phyloP scores from a whole-genome alignment of 2,888 invertebrate species.

The Eupithecia inturbata region DNA sequence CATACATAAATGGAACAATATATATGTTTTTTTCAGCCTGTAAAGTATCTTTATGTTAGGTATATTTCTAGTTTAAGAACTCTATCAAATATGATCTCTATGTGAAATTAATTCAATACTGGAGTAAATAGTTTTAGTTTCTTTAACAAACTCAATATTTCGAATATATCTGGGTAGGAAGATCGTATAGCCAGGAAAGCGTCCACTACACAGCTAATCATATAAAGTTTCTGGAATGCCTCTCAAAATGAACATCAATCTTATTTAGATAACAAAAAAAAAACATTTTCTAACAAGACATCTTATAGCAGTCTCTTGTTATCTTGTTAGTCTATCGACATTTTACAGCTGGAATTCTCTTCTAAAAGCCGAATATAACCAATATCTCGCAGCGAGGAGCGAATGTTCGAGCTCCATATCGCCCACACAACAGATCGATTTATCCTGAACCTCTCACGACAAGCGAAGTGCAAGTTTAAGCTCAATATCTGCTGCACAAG shows the following conservation, averaged over 20 bases:
- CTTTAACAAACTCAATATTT: not conserved
- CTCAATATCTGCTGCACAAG: slow-evolving; percentile 36
- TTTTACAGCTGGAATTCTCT: not conserved
- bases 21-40: not conserved
- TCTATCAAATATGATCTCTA: not conserved
- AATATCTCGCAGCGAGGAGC: not conserved
- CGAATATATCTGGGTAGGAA: not conserved
- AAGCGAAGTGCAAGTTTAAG: slow-evolving; percentile 32
- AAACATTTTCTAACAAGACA: not conserved
- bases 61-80: not conserved
- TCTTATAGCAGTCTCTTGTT: not conserved
- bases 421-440: slow-evolving; percentile 26
- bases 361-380: not conserved
- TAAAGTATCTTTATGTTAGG: no score
- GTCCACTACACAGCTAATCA: not conserved
- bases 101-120: not conserved
- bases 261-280: not conserved
- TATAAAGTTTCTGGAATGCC: not conserved
- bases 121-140: not conserved
- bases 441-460: slow-evolving; percentile 18
- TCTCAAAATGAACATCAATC: not conserved
- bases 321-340: not conserved
- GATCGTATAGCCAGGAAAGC: not conserved
- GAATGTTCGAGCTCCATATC: slow-evolving; percentile 19
- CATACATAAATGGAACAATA: not conserved